A percentile compares a stretch with the other conserved stretches of the same genome.
These are phyloP conservation scores for Drosophila tani DNA, from an alignment of 1,140 invertebrate genomes.

Conservation along the genomic window DNA sequence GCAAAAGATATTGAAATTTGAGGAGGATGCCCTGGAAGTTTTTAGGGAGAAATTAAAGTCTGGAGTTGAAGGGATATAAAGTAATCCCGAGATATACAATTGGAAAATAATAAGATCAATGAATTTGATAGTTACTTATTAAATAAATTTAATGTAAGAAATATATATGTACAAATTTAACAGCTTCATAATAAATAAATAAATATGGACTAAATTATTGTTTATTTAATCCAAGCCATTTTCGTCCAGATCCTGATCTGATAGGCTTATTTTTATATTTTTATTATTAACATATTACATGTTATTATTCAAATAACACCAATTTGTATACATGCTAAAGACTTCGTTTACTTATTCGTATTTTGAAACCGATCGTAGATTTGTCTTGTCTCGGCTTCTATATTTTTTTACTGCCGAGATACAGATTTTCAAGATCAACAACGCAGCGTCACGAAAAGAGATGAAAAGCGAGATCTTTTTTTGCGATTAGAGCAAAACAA, in stretches of 20 bases:
- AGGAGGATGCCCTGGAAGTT: conserved; percentile 61
- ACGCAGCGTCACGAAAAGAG: conserved; percentile 77
- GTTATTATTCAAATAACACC: background rate
- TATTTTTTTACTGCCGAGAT: conserved; percentile 15
- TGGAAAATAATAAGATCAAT: no score
- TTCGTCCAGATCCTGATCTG: no score
- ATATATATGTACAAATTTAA: no score
- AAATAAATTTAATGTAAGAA: no score
- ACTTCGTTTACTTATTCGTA: conserved; percentile 57
- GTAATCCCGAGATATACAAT: background rate
- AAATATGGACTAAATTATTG: no score
- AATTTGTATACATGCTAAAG: background rate
- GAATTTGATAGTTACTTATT: no score
- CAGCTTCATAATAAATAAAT: no score
- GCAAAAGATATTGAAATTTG: conserved; percentile 66
- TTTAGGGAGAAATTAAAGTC: background rate
- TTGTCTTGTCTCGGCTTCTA: conserved; percentile 27
- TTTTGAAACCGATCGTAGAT: conserved; percentile 33
- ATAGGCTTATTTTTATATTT: background rate
- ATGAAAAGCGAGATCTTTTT: conserved; percentile 82
- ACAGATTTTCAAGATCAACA: conserved; percentile 81
- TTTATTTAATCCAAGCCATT: no score
- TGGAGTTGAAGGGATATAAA: background rate
- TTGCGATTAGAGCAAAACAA: conserved; percentile 75
- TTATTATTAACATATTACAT: background rate